phyloP scores from a whole-genome alignment of 2,113 vertebrate species.

The Heteronetta atricapilla region DNA sequence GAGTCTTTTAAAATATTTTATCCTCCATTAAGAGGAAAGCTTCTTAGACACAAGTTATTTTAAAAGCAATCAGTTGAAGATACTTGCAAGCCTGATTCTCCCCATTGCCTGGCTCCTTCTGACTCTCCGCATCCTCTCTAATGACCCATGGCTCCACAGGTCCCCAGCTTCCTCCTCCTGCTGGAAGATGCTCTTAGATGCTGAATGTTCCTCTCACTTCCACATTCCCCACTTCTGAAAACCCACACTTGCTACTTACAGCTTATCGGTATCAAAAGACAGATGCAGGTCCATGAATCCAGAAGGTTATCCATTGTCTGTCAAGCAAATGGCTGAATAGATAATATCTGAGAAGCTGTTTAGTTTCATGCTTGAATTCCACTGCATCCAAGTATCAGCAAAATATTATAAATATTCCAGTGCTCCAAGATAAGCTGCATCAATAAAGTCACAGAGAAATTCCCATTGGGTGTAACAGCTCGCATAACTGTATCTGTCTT shows the following conservation, averaged over 20 bases:
- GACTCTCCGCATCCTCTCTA: not conserved
- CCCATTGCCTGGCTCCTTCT: not conserved
- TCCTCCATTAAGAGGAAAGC: not conserved
- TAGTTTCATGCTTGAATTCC: constrained; percentile 4
- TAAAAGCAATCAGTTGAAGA: not conserved
- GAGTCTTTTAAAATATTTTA: not conserved
- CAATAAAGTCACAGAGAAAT: not conserved
- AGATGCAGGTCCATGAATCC: not conserved
- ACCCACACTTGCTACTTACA: not conserved
- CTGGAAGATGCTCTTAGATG: not conserved
- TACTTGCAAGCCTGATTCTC: not conserved
- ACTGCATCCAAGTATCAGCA: not conserved
- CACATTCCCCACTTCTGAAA: not conserved
- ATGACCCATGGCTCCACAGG: not conserved
- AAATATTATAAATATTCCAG: not conserved
- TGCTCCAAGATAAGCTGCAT: not conserved
- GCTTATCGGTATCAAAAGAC: not conserved
- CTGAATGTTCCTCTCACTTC: not conserved
- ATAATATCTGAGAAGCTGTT: not conserved
- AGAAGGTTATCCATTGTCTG: not conserved
- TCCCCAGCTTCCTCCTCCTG: not conserved
- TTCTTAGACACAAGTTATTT: not conserved
- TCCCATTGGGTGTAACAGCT: not conserved
- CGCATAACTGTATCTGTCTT: not conserved
- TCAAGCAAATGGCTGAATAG: not conserved